A percentile compares a stretch with the other conserved stretches of the same genome.
These are phyloP conservation scores for Ambastaia sidthimunki DNA, from an alignment of 2,797 vertebrate genomes.

Conservation along the genomic window DNA sequence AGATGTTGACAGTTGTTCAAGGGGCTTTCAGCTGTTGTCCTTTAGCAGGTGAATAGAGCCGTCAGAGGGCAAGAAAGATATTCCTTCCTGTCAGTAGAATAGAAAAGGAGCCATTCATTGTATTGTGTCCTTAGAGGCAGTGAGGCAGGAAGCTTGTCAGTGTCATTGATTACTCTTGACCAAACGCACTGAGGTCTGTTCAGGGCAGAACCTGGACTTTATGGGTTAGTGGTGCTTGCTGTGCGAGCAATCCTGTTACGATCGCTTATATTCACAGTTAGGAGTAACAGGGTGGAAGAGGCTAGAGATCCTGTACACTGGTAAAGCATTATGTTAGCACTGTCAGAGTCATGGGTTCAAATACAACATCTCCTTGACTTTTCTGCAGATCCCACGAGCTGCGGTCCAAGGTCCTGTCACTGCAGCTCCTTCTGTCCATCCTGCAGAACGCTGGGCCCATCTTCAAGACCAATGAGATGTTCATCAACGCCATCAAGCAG, in stretches of 20 bases:
- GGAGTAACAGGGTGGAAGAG: background rate
- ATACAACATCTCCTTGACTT: background rate
- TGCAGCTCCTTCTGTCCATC: slow-evolving; percentile 97
- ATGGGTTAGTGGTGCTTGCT: background rate
- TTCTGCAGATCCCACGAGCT: slow-evolving; percentile 93
- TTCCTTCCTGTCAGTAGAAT: slow-evolving; percentile 5
- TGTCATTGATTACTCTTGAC: slow-evolving; percentile 49
- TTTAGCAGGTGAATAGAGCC: slow-evolving; percentile 26
- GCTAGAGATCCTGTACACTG: too few relatives aligned
- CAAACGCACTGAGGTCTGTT: slow-evolving; percentile 15
- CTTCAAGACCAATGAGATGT: slow-evolving; percentile 99
- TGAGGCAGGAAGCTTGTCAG: slow-evolving; percentile 36
- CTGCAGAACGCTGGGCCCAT: slow-evolving; percentile 98
- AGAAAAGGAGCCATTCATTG: slow-evolving; percentile 23
- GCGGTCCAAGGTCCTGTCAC: slow-evolving; percentile 95
- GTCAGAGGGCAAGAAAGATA: slow-evolving; percentile 21
- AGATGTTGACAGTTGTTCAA: background rate
- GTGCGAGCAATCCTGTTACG: background rate
- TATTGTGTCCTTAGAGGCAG: slow-evolving; percentile 34
- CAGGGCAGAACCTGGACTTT: slow-evolving; percentile 1
- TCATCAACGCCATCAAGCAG: slow-evolving; percentile 99
- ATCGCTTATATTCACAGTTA: background rate
- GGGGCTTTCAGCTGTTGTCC: background rate
- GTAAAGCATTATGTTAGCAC: background rate
- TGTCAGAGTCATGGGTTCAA: background rate